Base-by-base conservation (phyloP, 35 echinoderm and acorn worm genomes). In the Acanthaster planci region DNA sequence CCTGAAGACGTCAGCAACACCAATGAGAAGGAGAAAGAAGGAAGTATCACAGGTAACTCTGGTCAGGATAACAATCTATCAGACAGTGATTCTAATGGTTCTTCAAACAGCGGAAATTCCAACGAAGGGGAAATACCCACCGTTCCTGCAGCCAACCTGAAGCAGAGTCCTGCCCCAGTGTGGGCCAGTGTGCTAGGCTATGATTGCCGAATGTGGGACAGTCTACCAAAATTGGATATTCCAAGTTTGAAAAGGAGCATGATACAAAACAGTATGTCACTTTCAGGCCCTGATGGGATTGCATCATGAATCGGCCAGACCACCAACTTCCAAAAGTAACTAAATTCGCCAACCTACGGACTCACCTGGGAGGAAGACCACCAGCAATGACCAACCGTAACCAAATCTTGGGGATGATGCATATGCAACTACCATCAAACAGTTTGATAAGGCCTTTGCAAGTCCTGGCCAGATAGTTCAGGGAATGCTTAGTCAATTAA, bases 181-280 rank as follows among this genome's bases (percentile, higher is more conserved):
- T 4, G 42, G 42, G 42, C 42, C 42, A 47, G 42, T 4, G 4
- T 47, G 42, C 42, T 47, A 47, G 42, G 42, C 57, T 60, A 7
- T 60, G 57, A 18, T 60, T 60, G 26, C 26, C 18, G 57, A 5
- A 60, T 60, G 57, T 44, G 78, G 34, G 39, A 80, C 40, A 44
- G 78, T 44, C 22, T 80, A 6, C 78, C 78, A 1, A 80, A 80
- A 47, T 44, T 80, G 34, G 39, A 80, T 39, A 44, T 80, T 27
- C 78, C 35, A 16, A 80, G 51, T 80, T 80, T 26, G 39, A 44
- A 12, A 52, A 80, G 7, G 78, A 80, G 30, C 39, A 80, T 52
- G 51, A 44, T 47, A 39, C 40, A 22, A 82, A 82, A 29, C 80
- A 82, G 51, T 82, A 82, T 55, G 80, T 55, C 7, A 82, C 80